Evolutionary conservation across 2,113 vertebrate genomes (phyloP).

Genomic region (Pionites leucogaster): DNA sequence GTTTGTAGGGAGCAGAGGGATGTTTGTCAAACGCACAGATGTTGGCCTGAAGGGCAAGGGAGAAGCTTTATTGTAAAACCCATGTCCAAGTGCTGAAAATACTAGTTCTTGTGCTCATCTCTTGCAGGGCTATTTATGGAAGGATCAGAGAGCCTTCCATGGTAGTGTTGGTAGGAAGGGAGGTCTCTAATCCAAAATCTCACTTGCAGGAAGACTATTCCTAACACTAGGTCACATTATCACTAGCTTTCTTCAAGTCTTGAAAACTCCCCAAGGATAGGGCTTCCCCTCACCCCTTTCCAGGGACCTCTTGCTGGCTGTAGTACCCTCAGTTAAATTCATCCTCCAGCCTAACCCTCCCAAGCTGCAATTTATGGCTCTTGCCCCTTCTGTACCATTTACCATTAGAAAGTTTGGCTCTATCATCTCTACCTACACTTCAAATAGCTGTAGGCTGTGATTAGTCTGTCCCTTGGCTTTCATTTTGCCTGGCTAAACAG

Average conservation of each 20-base stretch:
- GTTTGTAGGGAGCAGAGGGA: not conserved
- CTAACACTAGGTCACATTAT: not conserved
- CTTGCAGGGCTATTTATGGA: not conserved
- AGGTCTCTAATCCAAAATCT: not conserved
- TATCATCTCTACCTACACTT: not conserved
- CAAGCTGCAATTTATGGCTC: not conserved
- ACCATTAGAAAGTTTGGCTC: not conserved
- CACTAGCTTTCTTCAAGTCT: not conserved
- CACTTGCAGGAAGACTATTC: not conserved
- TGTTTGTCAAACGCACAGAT: not conserved
- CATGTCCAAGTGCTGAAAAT: not conserved
- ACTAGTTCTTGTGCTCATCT: not conserved
- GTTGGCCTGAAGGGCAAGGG: not conserved
- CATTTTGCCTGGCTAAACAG: not conserved
- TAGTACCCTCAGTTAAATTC: not conserved
- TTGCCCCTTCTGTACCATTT: not conserved
- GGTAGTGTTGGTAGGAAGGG: not conserved
- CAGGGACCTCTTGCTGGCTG: not conserved
- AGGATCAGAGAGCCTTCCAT: not conserved
- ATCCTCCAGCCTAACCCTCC: not conserved
- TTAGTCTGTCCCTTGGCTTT: not conserved
- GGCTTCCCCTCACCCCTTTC: not conserved
- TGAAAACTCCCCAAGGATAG: not conserved
- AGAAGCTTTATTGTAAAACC: not conserved
- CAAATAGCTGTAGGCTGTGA: not conserved